Conservation (phyloP, 1,140 invertebrate genomes). For the Holotrichia oblita region DNA sequence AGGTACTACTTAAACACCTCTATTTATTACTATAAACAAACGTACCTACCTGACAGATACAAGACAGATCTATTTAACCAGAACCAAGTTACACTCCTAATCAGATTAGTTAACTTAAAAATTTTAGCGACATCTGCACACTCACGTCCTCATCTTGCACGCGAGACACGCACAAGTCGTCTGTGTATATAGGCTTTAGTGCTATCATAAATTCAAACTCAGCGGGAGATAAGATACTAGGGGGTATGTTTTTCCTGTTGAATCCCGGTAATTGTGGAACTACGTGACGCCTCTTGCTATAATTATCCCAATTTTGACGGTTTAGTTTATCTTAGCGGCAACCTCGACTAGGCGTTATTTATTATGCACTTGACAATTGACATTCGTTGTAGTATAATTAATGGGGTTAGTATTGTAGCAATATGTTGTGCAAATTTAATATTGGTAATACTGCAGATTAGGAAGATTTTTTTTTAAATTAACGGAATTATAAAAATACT, state of each 20-base stretch:
- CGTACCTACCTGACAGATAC: too few relatives aligned
- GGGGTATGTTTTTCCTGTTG: conserved; percentile 25
- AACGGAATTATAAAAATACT: too few relatives aligned
- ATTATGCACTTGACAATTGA: not conserved
- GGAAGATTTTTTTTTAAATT: too few relatives aligned
- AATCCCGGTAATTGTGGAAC: conserved; percentile 26
- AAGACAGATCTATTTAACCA: too few relatives aligned
- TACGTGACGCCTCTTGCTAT: conserved; percentile 9
- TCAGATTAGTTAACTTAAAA: too few relatives aligned
- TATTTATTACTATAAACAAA: too few relatives aligned
- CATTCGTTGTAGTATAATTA: not conserved
- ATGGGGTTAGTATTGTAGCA: too few relatives aligned
- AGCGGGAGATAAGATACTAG: conserved; percentile 7
- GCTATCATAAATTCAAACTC: not conserved
- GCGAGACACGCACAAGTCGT: not conserved
- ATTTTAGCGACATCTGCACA: too few relatives aligned
- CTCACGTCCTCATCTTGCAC: not conserved
- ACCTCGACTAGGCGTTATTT: not conserved
- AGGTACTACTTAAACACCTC: too few relatives aligned
- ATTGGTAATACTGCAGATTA: too few relatives aligned
- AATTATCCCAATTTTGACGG: conserved; percentile 13
- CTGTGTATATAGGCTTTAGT: not conserved
- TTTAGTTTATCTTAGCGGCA: conserved; percentile 9
- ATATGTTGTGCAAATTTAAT: too few relatives aligned
- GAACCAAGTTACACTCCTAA: too few relatives aligned